phyloP scores from a whole-genome alignment of 2,888 invertebrate genomes.

The Stenodema calcarata region DNA sequence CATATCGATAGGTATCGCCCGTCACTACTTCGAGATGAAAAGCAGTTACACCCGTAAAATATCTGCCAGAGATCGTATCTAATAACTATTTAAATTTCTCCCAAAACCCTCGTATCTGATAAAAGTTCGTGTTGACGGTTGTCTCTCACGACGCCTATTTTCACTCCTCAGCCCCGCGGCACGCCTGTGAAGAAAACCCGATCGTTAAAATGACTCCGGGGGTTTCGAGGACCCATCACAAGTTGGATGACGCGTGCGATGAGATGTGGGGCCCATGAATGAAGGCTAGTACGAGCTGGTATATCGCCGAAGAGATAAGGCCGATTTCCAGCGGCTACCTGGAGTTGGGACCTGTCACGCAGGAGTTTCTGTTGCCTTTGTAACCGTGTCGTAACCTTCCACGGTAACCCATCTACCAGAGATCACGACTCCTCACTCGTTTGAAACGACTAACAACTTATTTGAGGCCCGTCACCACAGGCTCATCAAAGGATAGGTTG shows the following conservation, averaged over 20 bases:
- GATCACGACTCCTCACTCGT: neutral
- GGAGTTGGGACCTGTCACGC: neutral
- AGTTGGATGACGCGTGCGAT: neutral
- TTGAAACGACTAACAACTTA: neutral
- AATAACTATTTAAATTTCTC: too few species aligned
- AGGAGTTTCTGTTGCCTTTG: neutral
- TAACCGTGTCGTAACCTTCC: neutral
- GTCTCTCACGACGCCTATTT: neutral
- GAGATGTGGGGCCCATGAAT: neutral
- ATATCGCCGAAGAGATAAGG: neutral
- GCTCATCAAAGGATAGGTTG: neutral
- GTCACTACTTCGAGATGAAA: too few species aligned
- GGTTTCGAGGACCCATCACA: neutral
- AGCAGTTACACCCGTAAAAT: too few species aligned
- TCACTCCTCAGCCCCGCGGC: neutral
- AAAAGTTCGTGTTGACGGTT: too few species aligned
- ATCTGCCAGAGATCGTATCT: too few species aligned
- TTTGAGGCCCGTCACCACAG: neutral
- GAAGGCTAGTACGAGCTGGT: neutral
- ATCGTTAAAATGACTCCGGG: neutral
- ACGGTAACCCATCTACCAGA: neutral
- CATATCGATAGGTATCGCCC: too few species aligned
- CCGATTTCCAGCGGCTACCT: slow-evolving; percentile 2
- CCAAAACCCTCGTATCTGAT: too few species aligned
- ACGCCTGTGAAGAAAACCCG: neutral